Evolutionary conservation across 2,888 invertebrate species (phyloP).

Genomic region (Xestia xanthographa): DNA sequence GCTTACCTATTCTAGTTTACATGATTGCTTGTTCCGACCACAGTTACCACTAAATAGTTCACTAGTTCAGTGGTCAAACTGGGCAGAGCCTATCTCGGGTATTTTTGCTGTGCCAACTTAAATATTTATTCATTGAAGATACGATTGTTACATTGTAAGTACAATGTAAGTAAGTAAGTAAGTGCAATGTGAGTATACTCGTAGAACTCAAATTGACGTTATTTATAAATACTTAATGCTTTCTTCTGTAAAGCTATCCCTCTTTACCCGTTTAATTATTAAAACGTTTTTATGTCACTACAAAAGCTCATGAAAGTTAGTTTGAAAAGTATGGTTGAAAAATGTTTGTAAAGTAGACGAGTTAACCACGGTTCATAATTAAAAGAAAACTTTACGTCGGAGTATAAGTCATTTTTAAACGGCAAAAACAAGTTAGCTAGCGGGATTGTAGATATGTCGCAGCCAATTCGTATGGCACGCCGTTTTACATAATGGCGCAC

Average conservation of each 20-base stretch:
- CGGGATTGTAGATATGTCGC: too few relatives aligned
- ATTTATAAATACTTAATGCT: neutral
- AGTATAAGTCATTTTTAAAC: neutral
- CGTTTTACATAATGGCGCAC: too few relatives aligned
- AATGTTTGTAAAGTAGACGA: neutral
- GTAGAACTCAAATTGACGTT: neutral
- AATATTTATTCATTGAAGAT: neutral
- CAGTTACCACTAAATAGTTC: neutral
- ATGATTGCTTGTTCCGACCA: neutral
- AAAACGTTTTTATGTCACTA: conserved; percentile 5
- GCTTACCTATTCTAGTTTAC: neutral
- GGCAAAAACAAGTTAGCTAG: too few relatives aligned
- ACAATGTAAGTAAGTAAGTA: too few relatives aligned
- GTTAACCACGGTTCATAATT: neutral
- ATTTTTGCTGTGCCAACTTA: neutral
- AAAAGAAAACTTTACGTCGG: neutral
- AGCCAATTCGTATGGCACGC: too few relatives aligned
- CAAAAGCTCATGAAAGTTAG: conserved; percentile 3
- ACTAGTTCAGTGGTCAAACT: neutral
- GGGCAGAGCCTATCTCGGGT: neutral
- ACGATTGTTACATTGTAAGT: neutral
- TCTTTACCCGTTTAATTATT: neutral
- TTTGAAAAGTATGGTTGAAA: neutral
- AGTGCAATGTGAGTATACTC: too few relatives aligned
- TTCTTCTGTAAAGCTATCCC: neutral